Evolutionary conservation across 2,113 vertebrate genomes (phyloP).

Genomic region (Etheostoma cragini): DNA sequence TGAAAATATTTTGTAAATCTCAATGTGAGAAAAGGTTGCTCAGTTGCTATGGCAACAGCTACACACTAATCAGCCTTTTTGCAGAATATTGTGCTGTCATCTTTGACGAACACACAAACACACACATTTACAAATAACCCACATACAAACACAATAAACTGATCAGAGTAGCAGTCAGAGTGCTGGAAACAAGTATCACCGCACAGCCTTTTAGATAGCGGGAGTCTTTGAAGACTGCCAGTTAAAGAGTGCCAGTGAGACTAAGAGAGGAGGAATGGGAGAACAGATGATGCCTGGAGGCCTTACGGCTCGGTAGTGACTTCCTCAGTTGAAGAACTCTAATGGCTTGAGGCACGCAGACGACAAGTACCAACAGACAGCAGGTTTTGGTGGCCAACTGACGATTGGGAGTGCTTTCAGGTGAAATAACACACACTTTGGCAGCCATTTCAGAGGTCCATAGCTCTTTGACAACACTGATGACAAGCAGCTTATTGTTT

Average conservation of each 20-base stretch:
- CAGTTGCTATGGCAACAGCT: slow-evolving; percentile 79
- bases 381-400: slow-evolving; percentile 22
- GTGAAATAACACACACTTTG: background rate
- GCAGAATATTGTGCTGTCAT: slow-evolving; percentile 60
- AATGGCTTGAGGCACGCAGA: slow-evolving; percentile 27
- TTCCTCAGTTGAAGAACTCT: slow-evolving; percentile 51
- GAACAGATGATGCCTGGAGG: slow-evolving; percentile 67
- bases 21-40: slow-evolving; percentile 45
- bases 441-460: background rate
- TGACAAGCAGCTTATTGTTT: background rate
- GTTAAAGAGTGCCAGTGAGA: slow-evolving; percentile 43
- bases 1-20: slow-evolving; percentile 2
- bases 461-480: slow-evolving; percentile 18
- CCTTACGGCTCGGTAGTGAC: slow-evolving; percentile 47
- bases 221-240: slow-evolving; percentile 10
- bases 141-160: slow-evolving; percentile 26
- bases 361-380: slow-evolving; percentile 9
- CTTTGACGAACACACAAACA: slow-evolving; percentile 40
- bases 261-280: slow-evolving; percentile 44
- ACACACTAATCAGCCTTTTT: slow-evolving; percentile 67
- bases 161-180: slow-evolving; percentile 27
- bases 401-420: background rate
- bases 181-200: slow-evolving; percentile 14
- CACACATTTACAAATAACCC: slow-evolving; percentile 11
- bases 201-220: slow-evolving; percentile 1